Base-by-base conservation (phyloP, 1,140 invertebrate genomes). In the Dryas iulia region DNA sequence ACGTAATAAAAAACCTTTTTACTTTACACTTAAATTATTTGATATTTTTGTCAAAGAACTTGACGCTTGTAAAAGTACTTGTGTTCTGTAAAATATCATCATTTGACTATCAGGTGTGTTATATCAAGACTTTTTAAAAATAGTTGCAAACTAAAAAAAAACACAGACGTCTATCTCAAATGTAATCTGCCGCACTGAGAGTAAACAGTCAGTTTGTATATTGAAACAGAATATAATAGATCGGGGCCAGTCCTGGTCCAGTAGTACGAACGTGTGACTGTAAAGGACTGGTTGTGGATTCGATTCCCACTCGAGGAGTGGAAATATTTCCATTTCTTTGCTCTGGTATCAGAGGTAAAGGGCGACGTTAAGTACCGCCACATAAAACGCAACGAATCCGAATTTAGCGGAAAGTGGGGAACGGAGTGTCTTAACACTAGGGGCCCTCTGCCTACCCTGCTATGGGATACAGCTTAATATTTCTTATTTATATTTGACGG, bases 1-100 rank as follows among this genome's bases (percentile, higher is more conserved):
- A 3, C 2, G 21, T 6, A 47, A 62, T 64, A 33, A 53, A 56
- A 35, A 39, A 28, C 30, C 54, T 39, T 30, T 58, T 57, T 24
- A 65, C 54, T 47, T 58, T 47, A 65, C 63, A 47, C 56, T 57
- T 66, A 66, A 28, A 59, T 31, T 30, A 31, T 58, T 58, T 58
- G 28, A 30, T 58, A 21, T 14, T 47, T 26, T 30, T 47, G 33
- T 39, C 11, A 47, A 60, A 60, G 11, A n/a, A 11, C 33, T 47
- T 24, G 23, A 24, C 10, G 24, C 24, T 11, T 28, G 23, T 6
- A 62, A 18, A 63, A 54, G 28, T 54, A 33, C 52, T 26, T 63
- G 6, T 23, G 21, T 24, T 31, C 35, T 61, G n/a, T 1, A 61
- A 35, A 8, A 58, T 30, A 30, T 26, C 35, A 39, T 12, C 12